Percentiles rank a stretch among this genome's conserved stretches.
Conservation (phyloP, 2,888 invertebrate species). For the Thumatha senex region DNA sequence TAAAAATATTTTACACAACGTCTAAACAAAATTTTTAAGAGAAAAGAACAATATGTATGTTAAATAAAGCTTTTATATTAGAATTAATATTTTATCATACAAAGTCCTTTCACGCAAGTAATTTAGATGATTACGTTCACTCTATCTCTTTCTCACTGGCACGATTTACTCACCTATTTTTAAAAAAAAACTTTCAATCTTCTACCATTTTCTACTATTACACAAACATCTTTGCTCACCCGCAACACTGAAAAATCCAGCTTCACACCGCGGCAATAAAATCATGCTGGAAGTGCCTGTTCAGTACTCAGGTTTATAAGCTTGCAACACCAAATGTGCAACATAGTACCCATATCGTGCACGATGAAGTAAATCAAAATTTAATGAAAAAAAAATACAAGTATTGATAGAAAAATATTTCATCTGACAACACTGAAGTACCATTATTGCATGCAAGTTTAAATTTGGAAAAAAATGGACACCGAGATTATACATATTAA, state of each 20-base stretch:
- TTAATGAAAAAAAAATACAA: conserved; percentile 15
- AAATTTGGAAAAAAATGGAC: conserved; percentile 44
- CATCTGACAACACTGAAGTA: conserved; percentile 45
- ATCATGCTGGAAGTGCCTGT: conserved; percentile 68
- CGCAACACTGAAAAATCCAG: conserved; percentile 58
- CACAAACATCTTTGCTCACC: conserved; percentile 19
- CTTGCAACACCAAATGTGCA: conserved; percentile 72
- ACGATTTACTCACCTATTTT: background rate
- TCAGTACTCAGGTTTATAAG: conserved; percentile 56
- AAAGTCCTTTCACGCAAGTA: conserved; percentile 21
- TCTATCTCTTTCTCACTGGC: conserved; percentile 3
- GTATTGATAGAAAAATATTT: conserved; percentile 16
- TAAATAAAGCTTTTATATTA: conserved; percentile 34
- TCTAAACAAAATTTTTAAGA: conserved; percentile 1
- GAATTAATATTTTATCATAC: conserved; percentile 21
- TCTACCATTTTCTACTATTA: background rate
- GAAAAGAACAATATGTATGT: conserved; percentile 43
- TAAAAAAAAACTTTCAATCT: background rate
- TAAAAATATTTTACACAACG: background rate
- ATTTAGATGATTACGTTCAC: background rate
- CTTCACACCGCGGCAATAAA: conserved; percentile 51
- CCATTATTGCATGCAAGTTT: conserved; percentile 57
- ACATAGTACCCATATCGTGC: conserved; percentile 36
- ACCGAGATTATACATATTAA: conserved; percentile 25
- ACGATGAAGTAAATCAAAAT: conserved; percentile 39